Percentiles rank a stretch among this genome's conserved stretches.
phyloP scores from a whole-genome alignment of 1,140 invertebrate genomes.

The Papilio helenus region DNA sequence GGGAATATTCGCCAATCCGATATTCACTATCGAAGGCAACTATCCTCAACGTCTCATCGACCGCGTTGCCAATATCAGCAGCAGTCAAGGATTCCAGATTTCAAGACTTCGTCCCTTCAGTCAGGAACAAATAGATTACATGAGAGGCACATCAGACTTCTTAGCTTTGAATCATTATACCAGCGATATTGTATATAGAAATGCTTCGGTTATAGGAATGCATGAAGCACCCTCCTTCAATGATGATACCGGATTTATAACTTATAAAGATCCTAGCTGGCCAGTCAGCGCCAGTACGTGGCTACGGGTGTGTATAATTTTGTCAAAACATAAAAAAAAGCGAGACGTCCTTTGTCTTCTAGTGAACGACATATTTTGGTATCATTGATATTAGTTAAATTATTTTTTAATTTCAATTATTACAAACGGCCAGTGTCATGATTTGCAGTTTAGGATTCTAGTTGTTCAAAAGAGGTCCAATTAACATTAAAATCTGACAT shows the following conservation, averaged over 20 bases:
- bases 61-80: constrained; percentile 7
- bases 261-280: constrained; percentile 40
- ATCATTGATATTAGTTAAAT: no score
- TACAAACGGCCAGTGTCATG: no score
- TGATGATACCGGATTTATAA: not conserved
- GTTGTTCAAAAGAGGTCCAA: no score
- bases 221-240: not conserved
- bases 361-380: no score
- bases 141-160: constrained; percentile 43
- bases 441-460: no score
- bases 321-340: no score
- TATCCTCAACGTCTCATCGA: constrained; percentile 32
- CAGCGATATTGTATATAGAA: constrained; percentile 43
- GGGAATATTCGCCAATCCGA: constrained; percentile 24
- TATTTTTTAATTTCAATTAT: no score
- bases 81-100: constrained; percentile 5
- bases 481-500: no score
- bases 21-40: constrained; percentile 26
- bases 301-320: constrained; percentile 27
- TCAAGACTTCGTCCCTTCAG: constrained; percentile 38
- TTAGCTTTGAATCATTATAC: constrained; percentile 42
- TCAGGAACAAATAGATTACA: constrained; percentile 38
- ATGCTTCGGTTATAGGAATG: constrained; percentile 39
- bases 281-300: constrained; percentile 29
- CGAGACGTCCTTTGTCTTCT: no score